Conservation (phyloP, 2,797 vertebrate species). For the Notamacropus eugenii region DNA sequence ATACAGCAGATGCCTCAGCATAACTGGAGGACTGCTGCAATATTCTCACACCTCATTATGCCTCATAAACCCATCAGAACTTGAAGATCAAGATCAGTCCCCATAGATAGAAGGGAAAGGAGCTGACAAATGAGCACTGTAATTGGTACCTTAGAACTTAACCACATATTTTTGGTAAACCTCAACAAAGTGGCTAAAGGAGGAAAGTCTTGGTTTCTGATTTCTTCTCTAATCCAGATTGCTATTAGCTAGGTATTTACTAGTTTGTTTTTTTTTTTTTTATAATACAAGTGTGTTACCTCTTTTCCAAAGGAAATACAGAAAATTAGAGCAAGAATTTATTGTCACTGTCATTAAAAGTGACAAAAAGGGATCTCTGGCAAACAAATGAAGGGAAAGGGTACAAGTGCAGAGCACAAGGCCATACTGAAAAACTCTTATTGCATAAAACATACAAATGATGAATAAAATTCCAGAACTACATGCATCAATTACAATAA, state of each 20-base stretch:
- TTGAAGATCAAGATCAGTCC: background rate
- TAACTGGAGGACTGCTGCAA: conserved; percentile 15
- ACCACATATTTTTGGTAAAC: background rate
- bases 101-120: background rate
- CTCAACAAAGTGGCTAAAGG: background rate
- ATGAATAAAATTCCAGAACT: background rate
- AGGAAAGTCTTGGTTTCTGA: too few relatives aligned
- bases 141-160: background rate
- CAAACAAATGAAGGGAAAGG: background rate
- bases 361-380: background rate
- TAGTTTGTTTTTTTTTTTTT: background rate
- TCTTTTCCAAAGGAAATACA: background rate
- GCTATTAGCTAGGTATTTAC: background rate
- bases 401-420: conserved; percentile 8
- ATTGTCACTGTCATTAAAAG: background rate
- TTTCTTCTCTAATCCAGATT: too few relatives aligned
- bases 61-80: conserved; percentile 17
- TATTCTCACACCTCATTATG: conserved; percentile 3
- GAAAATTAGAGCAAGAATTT: background rate
- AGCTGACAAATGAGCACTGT: background rate
- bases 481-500: background rate
- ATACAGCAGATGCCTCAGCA: background rate
- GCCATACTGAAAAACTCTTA: background rate
- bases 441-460: background rate
- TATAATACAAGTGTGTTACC: background rate